Evolutionary conservation across 2,888 invertebrate genomes (phyloP).

Genomic region (Amphipoea oculea): DNA sequence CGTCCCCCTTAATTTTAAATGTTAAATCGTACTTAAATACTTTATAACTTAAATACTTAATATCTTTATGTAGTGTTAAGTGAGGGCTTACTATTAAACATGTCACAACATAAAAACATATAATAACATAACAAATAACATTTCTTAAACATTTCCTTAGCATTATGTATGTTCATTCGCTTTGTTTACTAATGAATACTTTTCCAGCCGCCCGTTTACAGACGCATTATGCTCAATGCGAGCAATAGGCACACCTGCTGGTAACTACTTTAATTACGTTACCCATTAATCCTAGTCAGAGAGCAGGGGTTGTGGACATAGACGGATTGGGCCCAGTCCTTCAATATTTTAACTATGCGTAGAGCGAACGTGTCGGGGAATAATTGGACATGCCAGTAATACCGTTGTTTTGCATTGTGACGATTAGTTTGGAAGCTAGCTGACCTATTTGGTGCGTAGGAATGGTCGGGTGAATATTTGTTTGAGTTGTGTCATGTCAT

Average conservation of each 20-base stretch:
- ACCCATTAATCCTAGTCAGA: slow-evolving; percentile 82
- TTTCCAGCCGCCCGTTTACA: slow-evolving; percentile 36
- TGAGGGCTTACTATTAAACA: slow-evolving; percentile 1
- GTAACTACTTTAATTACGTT: slow-evolving; percentile 87
- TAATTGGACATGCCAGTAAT: slow-evolving; percentile 63
- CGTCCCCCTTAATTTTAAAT: neutral
- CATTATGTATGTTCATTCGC: neutral
- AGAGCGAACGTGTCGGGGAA: slow-evolving; percentile 59
- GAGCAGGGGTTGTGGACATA: slow-evolving; percentile 81
- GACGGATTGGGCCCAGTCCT: slow-evolving; percentile 79
- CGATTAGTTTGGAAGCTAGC: slow-evolving; percentile 57
- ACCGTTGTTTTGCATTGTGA: slow-evolving; percentile 62
- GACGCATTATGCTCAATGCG: slow-evolving; percentile 55
- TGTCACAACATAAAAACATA: neutral
- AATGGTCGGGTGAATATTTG: slow-evolving; percentile 38
- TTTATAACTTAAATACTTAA: neutral
- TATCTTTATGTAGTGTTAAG: neutral
- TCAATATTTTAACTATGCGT: slow-evolving; percentile 75
- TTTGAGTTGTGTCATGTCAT: slow-evolving; percentile 11
- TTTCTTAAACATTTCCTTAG: neutral
- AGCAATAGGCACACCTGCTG: slow-evolving; percentile 80
- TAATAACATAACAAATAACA: neutral
- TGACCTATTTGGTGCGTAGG: slow-evolving; percentile 37
- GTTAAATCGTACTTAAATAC: neutral
- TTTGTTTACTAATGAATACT: slow-evolving; percentile 41